These are phyloP conservation scores for Platygyra sinensis DNA, from an alignment of 64 coral and sea anemone species.

Conservation along the genomic window DNA sequence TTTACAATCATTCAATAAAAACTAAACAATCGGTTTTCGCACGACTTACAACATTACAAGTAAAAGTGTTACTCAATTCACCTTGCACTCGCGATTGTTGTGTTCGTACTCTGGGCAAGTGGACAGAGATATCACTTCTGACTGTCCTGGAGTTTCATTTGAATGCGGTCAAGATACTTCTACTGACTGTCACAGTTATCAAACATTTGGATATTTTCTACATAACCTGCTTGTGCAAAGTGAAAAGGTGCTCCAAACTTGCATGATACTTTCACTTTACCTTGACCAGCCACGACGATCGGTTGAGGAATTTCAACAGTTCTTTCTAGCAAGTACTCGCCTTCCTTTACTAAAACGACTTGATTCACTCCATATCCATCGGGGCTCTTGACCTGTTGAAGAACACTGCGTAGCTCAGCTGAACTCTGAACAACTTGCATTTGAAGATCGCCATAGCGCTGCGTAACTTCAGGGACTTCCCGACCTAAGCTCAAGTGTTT, in stretches of 20 bases:
- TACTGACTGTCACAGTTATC: background rate
- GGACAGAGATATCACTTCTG: too few species aligned
- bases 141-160: background rate
- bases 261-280: too few species aligned
- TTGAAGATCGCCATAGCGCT: background rate
- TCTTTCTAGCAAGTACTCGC: background rate
- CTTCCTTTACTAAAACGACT: conserved; percentile 19
- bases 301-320: background rate
- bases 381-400: background rate
- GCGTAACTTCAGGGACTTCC: background rate
- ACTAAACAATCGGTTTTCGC: too few species aligned
- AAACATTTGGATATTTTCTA: background rate
- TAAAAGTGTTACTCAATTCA: too few species aligned
- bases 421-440: background rate
- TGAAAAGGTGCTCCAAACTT: conserved; percentile 9
- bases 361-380: background rate
- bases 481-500: too few species aligned
- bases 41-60: too few species aligned
- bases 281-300: background rate
- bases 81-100: too few species aligned
- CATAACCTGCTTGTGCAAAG: background rate
- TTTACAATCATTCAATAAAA: too few species aligned
- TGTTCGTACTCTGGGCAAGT: too few species aligned
- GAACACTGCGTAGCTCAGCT: background rate
- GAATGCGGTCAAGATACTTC: background rate